These are phyloP conservation scores for Eremobia ochroleuca DNA, from an alignment of 2,888 invertebrate genomes.

Conservation along the genomic window DNA sequence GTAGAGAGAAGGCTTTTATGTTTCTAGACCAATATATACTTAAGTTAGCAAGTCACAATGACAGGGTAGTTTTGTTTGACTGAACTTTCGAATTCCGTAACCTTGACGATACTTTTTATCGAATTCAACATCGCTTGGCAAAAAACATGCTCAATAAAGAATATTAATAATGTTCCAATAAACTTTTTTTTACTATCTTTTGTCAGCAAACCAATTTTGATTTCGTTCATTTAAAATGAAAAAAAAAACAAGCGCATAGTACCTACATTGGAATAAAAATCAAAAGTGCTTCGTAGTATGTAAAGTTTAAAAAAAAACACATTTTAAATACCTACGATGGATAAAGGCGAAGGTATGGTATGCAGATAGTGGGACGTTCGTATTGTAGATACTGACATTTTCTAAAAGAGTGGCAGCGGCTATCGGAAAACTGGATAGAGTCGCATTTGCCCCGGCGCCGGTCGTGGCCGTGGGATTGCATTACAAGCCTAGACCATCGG, in stretches of 20 bases:
- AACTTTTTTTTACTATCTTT: constrained; percentile 33
- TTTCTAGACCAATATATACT: constrained; percentile 2
- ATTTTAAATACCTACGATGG: not conserved
- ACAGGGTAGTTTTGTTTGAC: constrained; percentile 40
- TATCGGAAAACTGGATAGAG: constrained; percentile 13
- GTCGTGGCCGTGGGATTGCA: constrained; percentile 8
- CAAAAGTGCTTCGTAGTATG: constrained; percentile 5
- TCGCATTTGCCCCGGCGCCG: not conserved
- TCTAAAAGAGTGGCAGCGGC: not conserved
- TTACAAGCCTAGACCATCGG: not conserved
- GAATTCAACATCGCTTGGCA: constrained; percentile 26
- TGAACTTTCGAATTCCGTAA: constrained; percentile 51
- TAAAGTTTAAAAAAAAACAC: not conserved
- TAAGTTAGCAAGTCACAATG: constrained; percentile 51
- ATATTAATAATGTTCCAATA: constrained; percentile 36
- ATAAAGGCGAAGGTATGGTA: not conserved
- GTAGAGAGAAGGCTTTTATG: constrained; percentile 10
- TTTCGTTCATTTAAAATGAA: constrained; percentile 14
- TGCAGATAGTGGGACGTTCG: not conserved
- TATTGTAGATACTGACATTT: constrained; percentile 6
- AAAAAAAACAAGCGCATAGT: constrained; percentile 16
- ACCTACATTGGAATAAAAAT: not conserved
- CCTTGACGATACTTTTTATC: constrained; percentile 49
- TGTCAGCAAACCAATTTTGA: constrained; percentile 44
- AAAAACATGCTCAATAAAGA: constrained; percentile 38